These are phyloP conservation scores for Cololabis saira DNA, from an alignment of 2,113 vertebrate species.

Conservation along the genomic window DNA sequence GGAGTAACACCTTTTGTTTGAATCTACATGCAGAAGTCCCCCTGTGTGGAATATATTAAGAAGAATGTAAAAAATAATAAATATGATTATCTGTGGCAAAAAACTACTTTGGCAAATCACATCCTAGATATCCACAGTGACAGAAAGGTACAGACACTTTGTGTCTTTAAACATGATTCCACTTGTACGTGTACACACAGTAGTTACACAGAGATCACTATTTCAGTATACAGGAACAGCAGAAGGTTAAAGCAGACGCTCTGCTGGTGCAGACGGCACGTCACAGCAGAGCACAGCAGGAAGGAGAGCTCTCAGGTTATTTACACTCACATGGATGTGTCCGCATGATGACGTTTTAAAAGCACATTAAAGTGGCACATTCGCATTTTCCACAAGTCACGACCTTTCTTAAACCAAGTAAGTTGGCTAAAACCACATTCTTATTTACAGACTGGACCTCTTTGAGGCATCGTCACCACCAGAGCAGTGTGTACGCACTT, in stretches of 20 bases:
- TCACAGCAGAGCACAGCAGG: too few relatives aligned
- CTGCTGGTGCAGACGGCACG: constrained; percentile 14
- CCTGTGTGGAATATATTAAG: constrained; percentile 16
- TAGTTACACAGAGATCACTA: constrained; percentile 41
- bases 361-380: constrained; percentile 35
- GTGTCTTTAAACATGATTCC: constrained; percentile 29
- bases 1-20: constrained; percentile 35
- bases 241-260: constrained; percentile 24
- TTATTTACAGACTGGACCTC: constrained; percentile 48
- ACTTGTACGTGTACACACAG: constrained; percentile 48
- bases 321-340: constrained; percentile 24
- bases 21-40: constrained; percentile 62
- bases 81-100: constrained; percentile 29
- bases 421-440: constrained; percentile 47
- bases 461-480: too few relatives aligned
- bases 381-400: constrained; percentile 25
- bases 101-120: constrained; percentile 26
- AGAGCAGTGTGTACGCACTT: constrained; percentile 39
- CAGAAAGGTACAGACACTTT: constrained; percentile 25
- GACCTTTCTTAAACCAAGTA: constrained; percentile 39
- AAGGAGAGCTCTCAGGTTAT: neutral
- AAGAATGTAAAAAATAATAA: constrained; percentile 47
- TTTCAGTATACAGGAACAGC: constrained; percentile 38
- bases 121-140: constrained; percentile 39
- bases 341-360: constrained; percentile 13